Conservation (phyloP, 2,113 vertebrate genomes). For the Tachysurus vachellii region DNA sequence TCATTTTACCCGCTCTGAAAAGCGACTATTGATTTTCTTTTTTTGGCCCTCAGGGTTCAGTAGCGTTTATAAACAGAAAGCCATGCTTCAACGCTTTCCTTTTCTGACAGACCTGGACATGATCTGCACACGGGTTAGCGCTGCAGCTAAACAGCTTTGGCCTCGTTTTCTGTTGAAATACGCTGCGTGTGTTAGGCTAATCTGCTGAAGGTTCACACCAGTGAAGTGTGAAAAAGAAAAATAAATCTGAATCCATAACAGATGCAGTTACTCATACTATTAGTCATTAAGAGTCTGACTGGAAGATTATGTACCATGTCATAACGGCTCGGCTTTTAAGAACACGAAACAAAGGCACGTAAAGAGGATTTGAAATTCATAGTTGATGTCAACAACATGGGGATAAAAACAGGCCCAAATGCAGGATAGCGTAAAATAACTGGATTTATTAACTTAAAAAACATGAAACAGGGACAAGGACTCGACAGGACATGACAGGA, state of each 20-base stretch:
- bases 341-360: background rate
- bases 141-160: background rate
- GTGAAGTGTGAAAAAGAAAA: background rate
- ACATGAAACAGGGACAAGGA: no score
- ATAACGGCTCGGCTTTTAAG: background rate
- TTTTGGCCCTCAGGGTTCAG: background rate
- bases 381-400: background rate
- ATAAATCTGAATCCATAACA: background rate
- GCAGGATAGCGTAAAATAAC: no score
- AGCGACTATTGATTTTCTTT: background rate
- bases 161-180: no score
- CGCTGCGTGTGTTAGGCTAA: background rate
- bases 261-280: background rate
- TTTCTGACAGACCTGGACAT: background rate
- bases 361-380: background rate
- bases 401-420: no score
- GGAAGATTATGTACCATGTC: background rate
- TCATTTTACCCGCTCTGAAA: background rate
- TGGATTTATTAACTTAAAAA: no score
- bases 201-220: background rate
- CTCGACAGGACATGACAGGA: no score
- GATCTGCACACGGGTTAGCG: background rate
- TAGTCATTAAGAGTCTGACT: background rate
- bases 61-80: conserved; percentile 4
- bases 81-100: background rate